Evolutionary conservation across 2,113 vertebrate genomes (phyloP), one percentile per base, ranked within the genome.

Genomic region (Phyllostomus discolor): DNA sequence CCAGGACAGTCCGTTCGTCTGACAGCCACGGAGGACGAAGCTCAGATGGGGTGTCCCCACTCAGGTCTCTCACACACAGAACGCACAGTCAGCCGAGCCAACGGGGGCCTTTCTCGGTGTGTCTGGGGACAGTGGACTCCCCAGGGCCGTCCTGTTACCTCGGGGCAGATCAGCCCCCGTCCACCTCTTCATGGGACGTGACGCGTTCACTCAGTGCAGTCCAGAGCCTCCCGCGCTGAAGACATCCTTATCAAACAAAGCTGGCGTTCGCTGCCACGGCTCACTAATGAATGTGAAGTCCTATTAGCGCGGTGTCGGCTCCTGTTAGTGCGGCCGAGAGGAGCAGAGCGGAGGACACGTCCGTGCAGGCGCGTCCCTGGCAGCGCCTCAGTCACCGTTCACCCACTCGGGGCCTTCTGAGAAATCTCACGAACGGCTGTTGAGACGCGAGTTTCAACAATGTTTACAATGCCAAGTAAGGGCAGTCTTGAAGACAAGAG

Each of bases 321-420:
- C 35, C 33, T 33, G 1, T 70, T 46, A 70, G 14, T 17, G 0
- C 33, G 38, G 43, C 35, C 16, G 0, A 2, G 2, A 59, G 26
- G 59, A 24, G 24, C 4, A 14, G 5, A 50, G 57, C 1, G 35
- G 67, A 46, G 7, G 5, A 4, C 35, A 0, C 2, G 19, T 22
- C 15, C 33, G 19, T 10, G 15, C 48, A 81, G 26, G 24, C n/a
- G 12, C 59, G 62, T 70, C 26, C 59, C 52, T 59, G 11, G 41
- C 0, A 50, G 2, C 31, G 48, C 78, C 73, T 83, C 22, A 1
- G 48, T 91, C 38, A 10, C n/a, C 12, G 31, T 70, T n/a, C 38
- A 12, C n/a, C 84, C 41, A 46, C 57, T 67, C 3, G 43, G 81
- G 62, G 31, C 6, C 10, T 7, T 26, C 54, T 69, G 52, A 33